phyloP scores from a whole-genome alignment of 2,797 vertebrate species.

The Paedocypris micromegethes region DNA sequence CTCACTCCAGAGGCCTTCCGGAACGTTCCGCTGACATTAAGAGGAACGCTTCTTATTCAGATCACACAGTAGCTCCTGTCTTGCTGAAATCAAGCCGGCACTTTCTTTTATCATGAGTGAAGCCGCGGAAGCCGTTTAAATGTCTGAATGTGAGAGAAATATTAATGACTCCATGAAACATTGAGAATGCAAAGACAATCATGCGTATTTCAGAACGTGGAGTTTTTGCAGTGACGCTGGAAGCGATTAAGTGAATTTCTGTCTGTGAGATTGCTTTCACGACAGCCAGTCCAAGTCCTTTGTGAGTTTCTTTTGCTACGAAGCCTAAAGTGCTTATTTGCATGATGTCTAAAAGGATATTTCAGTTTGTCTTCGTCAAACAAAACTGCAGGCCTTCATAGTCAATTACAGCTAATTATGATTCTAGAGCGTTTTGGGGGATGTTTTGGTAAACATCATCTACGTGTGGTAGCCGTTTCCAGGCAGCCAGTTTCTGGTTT shows the following conservation, averaged over 20 bases:
- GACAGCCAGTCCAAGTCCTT: conserved; percentile 30
- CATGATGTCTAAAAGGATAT: conserved; percentile 34
- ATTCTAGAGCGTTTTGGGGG: conserved; percentile 18
- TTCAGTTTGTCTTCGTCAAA: conserved; percentile 4
- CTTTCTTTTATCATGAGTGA: conserved; percentile 15
- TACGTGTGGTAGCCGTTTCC: conserved; percentile 38
- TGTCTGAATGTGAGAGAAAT: conserved; percentile 34
- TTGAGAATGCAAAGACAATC: conserved; percentile 25
- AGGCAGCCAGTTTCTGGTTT: conserved; percentile 49
- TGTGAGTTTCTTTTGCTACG: conserved; percentile 1
- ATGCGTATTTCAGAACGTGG: conserved; percentile 25
- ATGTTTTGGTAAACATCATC: conserved; percentile 40
- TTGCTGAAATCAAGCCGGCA: conserved; percentile 26
- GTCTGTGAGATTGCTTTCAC: conserved; percentile 20
- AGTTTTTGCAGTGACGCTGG: conserved; percentile 14
- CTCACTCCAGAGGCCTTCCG: conserved; percentile 36
- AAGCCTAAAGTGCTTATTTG: conserved; percentile 27
- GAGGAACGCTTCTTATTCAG: conserved; percentile 46
- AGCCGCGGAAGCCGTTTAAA: conserved; percentile 27
- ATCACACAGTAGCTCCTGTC: conserved; percentile 46
- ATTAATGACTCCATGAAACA: conserved; percentile 29
- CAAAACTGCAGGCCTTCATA: conserved; percentile 26
- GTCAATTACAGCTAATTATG: conserved; percentile 33
- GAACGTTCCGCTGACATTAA: conserved; percentile 36
- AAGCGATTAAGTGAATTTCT: conserved; percentile 22